phyloP scores from a whole-genome alignment of 2,888 invertebrate species.

The Panzeria rudis region DNA sequence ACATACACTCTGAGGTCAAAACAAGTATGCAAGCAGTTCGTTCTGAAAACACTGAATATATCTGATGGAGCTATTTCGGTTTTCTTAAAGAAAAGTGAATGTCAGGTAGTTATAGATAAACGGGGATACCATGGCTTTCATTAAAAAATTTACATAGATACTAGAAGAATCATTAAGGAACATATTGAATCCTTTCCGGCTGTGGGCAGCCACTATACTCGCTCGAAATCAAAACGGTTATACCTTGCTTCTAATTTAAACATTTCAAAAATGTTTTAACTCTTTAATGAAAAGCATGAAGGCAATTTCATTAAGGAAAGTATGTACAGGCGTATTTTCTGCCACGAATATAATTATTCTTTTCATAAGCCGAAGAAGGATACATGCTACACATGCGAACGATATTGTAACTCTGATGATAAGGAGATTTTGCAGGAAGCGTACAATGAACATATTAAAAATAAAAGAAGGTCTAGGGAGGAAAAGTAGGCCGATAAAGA shows the following conservation, averaged over 20 bases:
- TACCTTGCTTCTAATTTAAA: conserved; percentile 41
- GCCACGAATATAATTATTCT: conserved; percentile 23
- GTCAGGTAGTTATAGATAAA: conserved; percentile 21
- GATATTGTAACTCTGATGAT: too few relatives aligned
- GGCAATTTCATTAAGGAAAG: too few relatives aligned
- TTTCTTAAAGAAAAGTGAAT: conserved; percentile 36
- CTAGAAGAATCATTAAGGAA: conserved; percentile 23
- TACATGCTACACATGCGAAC: too few relatives aligned
- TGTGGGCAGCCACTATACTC: conserved; percentile 21
- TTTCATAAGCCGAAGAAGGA: too few relatives aligned
- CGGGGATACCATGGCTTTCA: conserved; percentile 18
- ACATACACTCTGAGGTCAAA: conserved; percentile 18
- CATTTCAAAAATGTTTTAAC: conserved; percentile 28
- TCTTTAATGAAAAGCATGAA: conserved; percentile 14
- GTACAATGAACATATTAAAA: too few relatives aligned
- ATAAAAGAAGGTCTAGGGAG: too few relatives aligned
- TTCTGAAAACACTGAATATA: conserved; percentile 31
- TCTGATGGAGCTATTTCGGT: conserved; percentile 36
- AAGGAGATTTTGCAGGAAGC: too few relatives aligned
- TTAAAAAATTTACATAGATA: background rate
- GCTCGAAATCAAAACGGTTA: conserved; percentile 31
- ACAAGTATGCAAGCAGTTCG: conserved; percentile 14
- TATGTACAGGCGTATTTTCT: conserved; percentile 21
- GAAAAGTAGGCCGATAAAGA: too few relatives aligned
- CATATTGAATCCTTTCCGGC: conserved; percentile 36